Evolutionary conservation across 2,888 invertebrate genomes (phyloP), one percentile per base, ranked within the genome.

Genomic region (Nemurella pictetii): DNA sequence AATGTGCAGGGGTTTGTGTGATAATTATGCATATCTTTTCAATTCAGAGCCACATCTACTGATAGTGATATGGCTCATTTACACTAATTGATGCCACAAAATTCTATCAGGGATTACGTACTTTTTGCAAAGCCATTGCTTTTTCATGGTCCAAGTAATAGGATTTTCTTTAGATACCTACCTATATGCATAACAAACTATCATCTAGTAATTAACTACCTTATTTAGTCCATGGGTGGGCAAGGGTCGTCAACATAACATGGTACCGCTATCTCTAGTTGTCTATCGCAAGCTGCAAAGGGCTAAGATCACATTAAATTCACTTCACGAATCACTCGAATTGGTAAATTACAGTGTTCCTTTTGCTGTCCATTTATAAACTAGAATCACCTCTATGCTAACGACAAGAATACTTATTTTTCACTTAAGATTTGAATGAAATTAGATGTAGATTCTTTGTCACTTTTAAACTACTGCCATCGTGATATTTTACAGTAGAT

Each of bases 401-500:
- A 55, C 9, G 55, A 15, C 55, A 20, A 55, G 55, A 55, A 20
- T 55, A 25, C 36, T 28, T 77, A 82, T 82, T 84, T 85, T 85
- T 84, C 80, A 84, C 28, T 28, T 78, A 7, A 78, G 78, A 78
- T 78, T 78, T 29, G 30, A 78, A 29, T n/a, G 5, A 78, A 28
- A 78, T 20, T 78, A 78, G 78, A 78, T 27, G 29, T 78, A 78
- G 78, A 78, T 78, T 78, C 78, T 78, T 78, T 29, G 30, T 28
- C 78, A 75, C 29, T 72, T 83, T 32, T 55, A 55, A 55, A 80
- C 80, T 81, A 81, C 84, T 84, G 84, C 85, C 80, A 80, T 35
- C 75, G 85, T 85, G 86, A 86, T 85, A 85, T 86, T 86, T 86
- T 86, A 84, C 85, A 75, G 86, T 84, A 86, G 83, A 73, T 84